Evolutionary conservation across 2,888 invertebrate genomes (phyloP).

Genomic region (Andrena camellia): DNA sequence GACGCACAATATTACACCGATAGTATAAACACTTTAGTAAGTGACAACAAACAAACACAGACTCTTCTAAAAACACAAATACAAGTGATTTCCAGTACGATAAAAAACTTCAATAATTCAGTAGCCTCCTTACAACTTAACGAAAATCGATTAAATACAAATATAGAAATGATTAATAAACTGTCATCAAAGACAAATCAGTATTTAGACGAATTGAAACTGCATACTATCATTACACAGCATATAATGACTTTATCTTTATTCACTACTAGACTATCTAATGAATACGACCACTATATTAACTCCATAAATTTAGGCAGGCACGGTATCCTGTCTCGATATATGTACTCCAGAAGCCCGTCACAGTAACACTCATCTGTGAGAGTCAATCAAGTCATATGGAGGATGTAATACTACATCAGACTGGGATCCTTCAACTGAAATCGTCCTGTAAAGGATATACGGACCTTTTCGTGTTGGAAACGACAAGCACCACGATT

Average conservation of each 20-base stretch:
- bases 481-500: no score
- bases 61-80: slow-evolving; percentile 32
- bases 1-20: slow-evolving; percentile 44
- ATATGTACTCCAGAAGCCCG: no score
- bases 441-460: no score
- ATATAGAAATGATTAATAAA: slow-evolving; percentile 19
- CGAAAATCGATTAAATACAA: slow-evolving; percentile 12
- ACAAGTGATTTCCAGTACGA: slow-evolving; percentile 36
- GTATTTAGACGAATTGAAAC: not conserved
- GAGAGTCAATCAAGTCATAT: no score
- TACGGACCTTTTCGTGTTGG: no score
- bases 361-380: no score
- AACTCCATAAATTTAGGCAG: slow-evolving; percentile 21
- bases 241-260: slow-evolving; percentile 12
- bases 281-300: slow-evolving; percentile 1
- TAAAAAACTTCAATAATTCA: slow-evolving; percentile 27
- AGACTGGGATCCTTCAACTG: no score
- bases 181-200: not conserved
- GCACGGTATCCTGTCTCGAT: slow-evolving; percentile 7
- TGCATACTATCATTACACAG: slow-evolving; percentile 3
- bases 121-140: not conserved
- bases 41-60: slow-evolving; percentile 31
- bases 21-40: not conserved
- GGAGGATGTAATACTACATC: no score
- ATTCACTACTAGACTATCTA: slow-evolving; percentile 12